phyloP scores from a whole-genome alignment of 2,888 invertebrate species.

The Andrena marginata region DNA sequence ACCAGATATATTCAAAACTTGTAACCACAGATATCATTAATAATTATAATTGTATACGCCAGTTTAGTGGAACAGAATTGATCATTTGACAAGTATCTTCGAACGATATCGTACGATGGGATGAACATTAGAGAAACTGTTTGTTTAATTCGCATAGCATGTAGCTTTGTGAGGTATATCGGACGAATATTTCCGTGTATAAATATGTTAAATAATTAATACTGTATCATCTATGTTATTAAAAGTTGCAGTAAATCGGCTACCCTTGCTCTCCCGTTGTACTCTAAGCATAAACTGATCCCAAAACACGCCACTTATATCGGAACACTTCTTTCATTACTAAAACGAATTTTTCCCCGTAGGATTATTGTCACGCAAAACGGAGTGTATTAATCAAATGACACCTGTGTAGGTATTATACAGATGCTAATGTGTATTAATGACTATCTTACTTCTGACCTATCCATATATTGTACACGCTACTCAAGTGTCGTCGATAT shows the following conservation, averaged over 20 bases:
- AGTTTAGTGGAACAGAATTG: slow-evolving; percentile 26
- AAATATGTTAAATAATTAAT: slow-evolving; percentile 56
- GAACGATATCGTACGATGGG: slow-evolving; percentile 20
- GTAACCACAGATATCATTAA: slow-evolving; percentile 47
- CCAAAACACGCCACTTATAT: neutral
- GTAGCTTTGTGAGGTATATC: slow-evolving; percentile 29
- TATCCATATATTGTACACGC: slow-evolving; percentile 30
- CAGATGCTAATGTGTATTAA: slow-evolving; percentile 28
- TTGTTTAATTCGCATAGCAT: slow-evolving; percentile 34
- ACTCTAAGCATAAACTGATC: slow-evolving; percentile 41
- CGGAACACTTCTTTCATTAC: slow-evolving; percentile 41
- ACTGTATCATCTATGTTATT: slow-evolving; percentile 54
- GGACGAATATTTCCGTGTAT: slow-evolving; percentile 43
- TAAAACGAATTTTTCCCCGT: slow-evolving; percentile 37
- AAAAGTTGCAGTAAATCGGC: slow-evolving; percentile 46
- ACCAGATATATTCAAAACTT: slow-evolving; percentile 42
- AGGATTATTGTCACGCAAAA: slow-evolving; percentile 36
- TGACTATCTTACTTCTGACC: slow-evolving; percentile 22
- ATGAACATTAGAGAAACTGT: slow-evolving; percentile 19
- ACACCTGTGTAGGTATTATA: slow-evolving; percentile 39
- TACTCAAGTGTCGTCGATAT: slow-evolving; percentile 33
- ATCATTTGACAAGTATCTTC: slow-evolving; percentile 34
- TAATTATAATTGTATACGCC: slow-evolving; percentile 34
- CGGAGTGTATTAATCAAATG: slow-evolving; percentile 44
- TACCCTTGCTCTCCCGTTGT: slow-evolving; percentile 42